These are phyloP conservation scores for Oscheius sp. DNA, from an alignment of 2,888 invertebrate species.

Conservation along the genomic window DNA sequence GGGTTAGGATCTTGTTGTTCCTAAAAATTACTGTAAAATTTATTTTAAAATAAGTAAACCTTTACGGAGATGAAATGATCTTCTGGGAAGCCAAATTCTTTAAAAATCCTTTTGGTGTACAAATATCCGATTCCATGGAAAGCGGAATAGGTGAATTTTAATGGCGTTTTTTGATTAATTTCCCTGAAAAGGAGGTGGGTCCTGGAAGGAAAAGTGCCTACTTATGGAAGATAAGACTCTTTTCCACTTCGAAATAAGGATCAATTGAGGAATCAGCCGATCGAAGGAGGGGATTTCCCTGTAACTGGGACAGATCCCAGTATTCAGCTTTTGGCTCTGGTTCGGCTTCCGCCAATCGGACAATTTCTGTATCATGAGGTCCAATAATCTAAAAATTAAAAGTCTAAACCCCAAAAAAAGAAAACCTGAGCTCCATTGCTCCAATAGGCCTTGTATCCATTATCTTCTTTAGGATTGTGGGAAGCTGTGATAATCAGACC, in stretches of 20 bases:
- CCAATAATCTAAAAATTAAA: conserved; percentile 82
- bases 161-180: conserved; percentile 72
- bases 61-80: conserved; percentile 73
- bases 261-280: conserved; percentile 77
- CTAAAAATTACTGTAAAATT: conserved; percentile 38
- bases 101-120: conserved; percentile 83
- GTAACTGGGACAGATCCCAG: conserved; percentile 82
- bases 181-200: conserved; percentile 27
- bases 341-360: conserved; percentile 83
- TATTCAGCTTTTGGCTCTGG: conserved; percentile 83
- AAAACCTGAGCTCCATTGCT: conserved; percentile 86
- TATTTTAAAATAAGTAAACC: conserved; percentile 33
- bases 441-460: conserved; percentile 97
- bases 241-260: conserved; percentile 79
- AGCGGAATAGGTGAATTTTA: conserved; percentile 88
- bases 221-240: conserved; percentile 55
- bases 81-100: conserved; percentile 80
- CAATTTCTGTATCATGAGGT: conserved; percentile 89
- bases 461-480: conserved; percentile 94
- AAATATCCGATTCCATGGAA: conserved; percentile 96
- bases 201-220: conserved; percentile 4
- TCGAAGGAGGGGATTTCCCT: conserved; percentile 78
- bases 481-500: conserved; percentile 93
- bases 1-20: conserved; percentile 87
- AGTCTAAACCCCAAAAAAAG: not conserved